Evolutionary conservation across 2,113 vertebrate genomes (phyloP), one percentile per base, ranked within the genome.

Genomic region (Notarius quadriscutis): DNA sequence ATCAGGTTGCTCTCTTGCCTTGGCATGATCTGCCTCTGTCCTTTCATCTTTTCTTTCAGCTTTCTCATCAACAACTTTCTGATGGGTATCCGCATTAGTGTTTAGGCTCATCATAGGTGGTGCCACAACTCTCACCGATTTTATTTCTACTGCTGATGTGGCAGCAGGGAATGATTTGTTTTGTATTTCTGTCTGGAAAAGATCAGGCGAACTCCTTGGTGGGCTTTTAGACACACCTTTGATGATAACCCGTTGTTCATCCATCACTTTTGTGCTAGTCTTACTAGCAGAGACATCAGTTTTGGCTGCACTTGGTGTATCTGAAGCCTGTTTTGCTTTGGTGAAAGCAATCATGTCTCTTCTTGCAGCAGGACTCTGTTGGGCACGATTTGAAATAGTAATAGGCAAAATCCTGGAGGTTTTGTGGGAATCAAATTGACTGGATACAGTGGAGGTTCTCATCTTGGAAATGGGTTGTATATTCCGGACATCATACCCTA

Each of bases 321-420:
- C 79, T 10, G 94, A 93, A 87, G 93, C 90, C 50, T 87, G 94
- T 69, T 91, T 20, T 41, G 92, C 93, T 94, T 94, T 97, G 80
- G 93, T 92, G 7, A 94, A 94, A 15, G 94, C 88, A 20, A 92
- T 89, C 91, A 96, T 96, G 80, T 95, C 97, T 89, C 85, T 92
- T 90, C 95, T 94, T 20, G 93, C 89, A 7, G 89, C 92, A 53
- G 94, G 92, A 91, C 93, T 92, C 69, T 93, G 92, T 34, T 93
- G 50, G 50, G 91, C 94, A 88, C 91, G 94, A 75, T 83, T 90
- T 82, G 91, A 87, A 34, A 88, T 18, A 90, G 91, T 94, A 91
- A 95, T 94, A 0, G 92, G 79, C 7, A 93, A 86, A 50, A 93
- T 60, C 60, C 92, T 92, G 7, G 91, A 94, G 15, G 94, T 92